Evolutionary conservation across 2,888 invertebrate species (phyloP).

Genomic region (Trichopoda pennipes): DNA sequence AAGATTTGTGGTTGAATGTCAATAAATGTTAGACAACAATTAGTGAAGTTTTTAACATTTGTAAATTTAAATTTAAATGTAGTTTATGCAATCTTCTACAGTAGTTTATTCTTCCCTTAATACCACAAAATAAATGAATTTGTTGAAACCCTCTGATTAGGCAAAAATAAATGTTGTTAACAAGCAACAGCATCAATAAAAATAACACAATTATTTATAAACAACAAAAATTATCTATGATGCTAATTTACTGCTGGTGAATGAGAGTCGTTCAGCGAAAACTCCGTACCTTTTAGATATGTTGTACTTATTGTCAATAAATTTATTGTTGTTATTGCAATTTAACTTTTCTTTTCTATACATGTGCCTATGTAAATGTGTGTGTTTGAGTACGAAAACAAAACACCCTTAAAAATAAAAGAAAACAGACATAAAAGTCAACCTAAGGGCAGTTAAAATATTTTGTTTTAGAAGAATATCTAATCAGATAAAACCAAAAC

Average conservation of each 20-base stretch:
- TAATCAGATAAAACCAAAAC: slow-evolving; percentile 76
- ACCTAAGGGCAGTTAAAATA: slow-evolving; percentile 58
- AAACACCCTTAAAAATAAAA: slow-evolving; percentile 53
- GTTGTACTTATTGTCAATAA: not conserved
- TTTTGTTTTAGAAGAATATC: slow-evolving; percentile 38
- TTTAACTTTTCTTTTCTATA: slow-evolving; percentile 36
- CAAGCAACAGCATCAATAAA: slow-evolving; percentile 25
- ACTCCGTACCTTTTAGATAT: slow-evolving; percentile 6
- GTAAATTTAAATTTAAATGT: not conserved
- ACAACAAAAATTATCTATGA: slow-evolving; percentile 6
- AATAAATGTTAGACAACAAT: not conserved
- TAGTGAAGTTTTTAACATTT: not conserved
- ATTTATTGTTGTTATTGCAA: slow-evolving; percentile 7
- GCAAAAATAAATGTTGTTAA: slow-evolving; percentile 49
- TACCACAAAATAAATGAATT: not conserved
- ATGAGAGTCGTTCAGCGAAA: not conserved
- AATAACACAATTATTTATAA: slow-evolving; percentile 42
- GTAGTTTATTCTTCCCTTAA: not conserved
- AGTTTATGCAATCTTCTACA: not conserved
- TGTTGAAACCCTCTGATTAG: slow-evolving; percentile 49
- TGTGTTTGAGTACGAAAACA: not conserved
- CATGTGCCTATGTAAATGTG: not conserved
- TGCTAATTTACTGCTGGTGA: slow-evolving; percentile 19
- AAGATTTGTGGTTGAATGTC: slow-evolving; percentile 24
- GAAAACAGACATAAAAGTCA: slow-evolving; percentile 3